Conservation (phyloP, 2,888 invertebrate species). For the Eupeodes luniger region DNA sequence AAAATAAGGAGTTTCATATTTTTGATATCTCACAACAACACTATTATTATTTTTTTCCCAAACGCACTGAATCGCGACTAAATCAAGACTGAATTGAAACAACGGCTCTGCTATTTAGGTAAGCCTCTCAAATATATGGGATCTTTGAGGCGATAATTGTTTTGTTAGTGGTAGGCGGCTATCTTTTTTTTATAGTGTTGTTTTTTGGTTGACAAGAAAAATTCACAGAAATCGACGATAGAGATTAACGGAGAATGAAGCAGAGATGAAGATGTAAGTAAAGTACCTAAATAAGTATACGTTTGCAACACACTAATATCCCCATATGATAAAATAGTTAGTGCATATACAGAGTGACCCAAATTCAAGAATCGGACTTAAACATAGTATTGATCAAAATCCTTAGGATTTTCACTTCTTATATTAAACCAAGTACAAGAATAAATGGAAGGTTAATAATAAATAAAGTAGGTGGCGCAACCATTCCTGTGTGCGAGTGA, state of each 20-base stretch:
- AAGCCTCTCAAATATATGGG: slow-evolving; percentile 22
- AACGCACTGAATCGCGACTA: slow-evolving; percentile 59
- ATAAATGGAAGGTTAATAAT: no score
- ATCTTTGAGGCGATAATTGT: slow-evolving; percentile 49
- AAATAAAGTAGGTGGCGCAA: no score
- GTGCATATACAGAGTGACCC: no score
- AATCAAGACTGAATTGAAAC: slow-evolving; percentile 67
- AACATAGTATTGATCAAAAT: no score
- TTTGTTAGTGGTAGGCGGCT: slow-evolving; percentile 41
- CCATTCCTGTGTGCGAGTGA: no score
- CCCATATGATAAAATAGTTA: no score
- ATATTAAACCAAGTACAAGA: no score
- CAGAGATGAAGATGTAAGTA: background rate
- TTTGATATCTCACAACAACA: slow-evolving; percentile 31
- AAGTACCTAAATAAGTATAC: no score
- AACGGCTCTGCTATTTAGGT: slow-evolving; percentile 1
- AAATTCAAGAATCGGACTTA: no score
- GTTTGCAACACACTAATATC: no score
- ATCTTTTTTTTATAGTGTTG: slow-evolving; percentile 27
- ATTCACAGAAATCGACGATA: slow-evolving; percentile 14
- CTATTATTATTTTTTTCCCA: background rate
- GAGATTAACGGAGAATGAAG: background rate
- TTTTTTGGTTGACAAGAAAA: slow-evolving; percentile 32
- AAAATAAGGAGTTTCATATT: slow-evolving; percentile 80
- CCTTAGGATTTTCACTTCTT: no score